These are phyloP conservation scores for Ictalurus punctatus DNA, from an alignment of 2,113 vertebrate species.

Conservation along the genomic window DNA sequence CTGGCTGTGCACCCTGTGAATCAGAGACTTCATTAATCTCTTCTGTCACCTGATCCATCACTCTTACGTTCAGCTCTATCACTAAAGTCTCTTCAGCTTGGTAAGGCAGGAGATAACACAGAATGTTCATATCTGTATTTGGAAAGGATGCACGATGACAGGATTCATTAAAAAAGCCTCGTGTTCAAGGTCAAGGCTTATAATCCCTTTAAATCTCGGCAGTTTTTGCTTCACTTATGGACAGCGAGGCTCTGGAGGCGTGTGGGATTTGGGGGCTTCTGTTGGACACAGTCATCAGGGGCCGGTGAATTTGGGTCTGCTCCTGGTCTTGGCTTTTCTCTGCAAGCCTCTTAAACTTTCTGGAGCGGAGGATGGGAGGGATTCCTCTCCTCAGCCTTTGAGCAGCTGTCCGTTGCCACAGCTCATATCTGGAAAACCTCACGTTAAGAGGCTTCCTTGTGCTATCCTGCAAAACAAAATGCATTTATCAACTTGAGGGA, in stretches of 20 bases:
- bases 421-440: conserved; percentile 84
- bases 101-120: conserved; percentile 47
- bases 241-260: conserved; percentile 45
- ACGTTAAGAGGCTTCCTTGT: conserved; percentile 74
- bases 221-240: conserved; percentile 72
- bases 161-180: conserved; percentile 59
- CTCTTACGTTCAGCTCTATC: conserved; percentile 48
- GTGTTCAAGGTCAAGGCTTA: conserved; percentile 56
- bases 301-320: conserved; percentile 77
- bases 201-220: conserved; percentile 67
- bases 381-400: conserved; percentile 85
- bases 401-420: conserved; percentile 84
- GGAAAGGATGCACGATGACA: conserved; percentile 42
- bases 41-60: conserved; percentile 42
- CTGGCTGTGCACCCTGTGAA: conserved; percentile 28
- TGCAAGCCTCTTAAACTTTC: conserved; percentile 77
- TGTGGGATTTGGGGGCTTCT: conserved; percentile 71
- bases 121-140: conserved; percentile 47
- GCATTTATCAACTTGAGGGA: conserved; percentile 53
- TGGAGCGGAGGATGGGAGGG: conserved; percentile 79
- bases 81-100: conserved; percentile 50
- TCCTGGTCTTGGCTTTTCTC: conserved; percentile 81
- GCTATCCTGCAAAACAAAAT: conserved; percentile 73
- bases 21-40: conserved; percentile 50
- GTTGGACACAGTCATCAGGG: conserved; percentile 83